These are phyloP conservation scores for Rhynchotus rufescens DNA, from an alignment of 2,797 vertebrate species.

Conservation along the genomic window DNA sequence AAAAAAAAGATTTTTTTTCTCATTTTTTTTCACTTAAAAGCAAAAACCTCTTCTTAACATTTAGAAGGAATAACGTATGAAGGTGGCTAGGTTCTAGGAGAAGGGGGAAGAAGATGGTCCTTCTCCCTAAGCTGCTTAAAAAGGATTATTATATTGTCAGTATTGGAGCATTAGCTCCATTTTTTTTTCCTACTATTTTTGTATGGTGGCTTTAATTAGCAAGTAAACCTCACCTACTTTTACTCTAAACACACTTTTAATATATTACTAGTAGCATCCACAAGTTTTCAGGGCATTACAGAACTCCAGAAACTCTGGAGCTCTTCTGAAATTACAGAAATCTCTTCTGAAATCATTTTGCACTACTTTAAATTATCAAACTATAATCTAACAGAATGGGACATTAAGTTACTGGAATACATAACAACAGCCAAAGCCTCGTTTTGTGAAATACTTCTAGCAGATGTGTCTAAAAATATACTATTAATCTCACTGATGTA, in stretches of 20 bases:
- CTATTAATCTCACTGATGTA: not conserved
- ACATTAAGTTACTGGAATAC: not conserved
- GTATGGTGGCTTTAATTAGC: not conserved
- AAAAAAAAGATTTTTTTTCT: not conserved
- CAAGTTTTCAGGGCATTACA: not conserved
- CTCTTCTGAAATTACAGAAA: not conserved
- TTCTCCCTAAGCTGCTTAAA: not conserved
- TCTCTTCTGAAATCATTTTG: not conserved
- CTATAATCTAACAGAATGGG: not conserved
- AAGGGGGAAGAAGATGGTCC: not conserved
- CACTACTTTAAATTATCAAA: not conserved
- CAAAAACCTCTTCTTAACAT: not conserved
- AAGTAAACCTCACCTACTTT: not conserved
- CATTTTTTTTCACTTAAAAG: not conserved
- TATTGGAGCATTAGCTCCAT: not conserved
- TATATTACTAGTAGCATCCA: not conserved
- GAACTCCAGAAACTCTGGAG: not conserved
- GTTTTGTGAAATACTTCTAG: not conserved
- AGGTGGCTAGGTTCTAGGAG: not conserved
- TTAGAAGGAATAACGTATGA: not conserved
- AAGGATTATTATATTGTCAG: not conserved
- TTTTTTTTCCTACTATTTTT: not conserved
- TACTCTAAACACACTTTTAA: not conserved
- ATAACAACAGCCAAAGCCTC: not conserved
- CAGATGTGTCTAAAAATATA: not conserved